Percentiles rank a stretch among this genome's conserved stretches.
Conservation (phyloP, 2,113 vertebrate genomes). For the Apodemus speciosus region DNA sequence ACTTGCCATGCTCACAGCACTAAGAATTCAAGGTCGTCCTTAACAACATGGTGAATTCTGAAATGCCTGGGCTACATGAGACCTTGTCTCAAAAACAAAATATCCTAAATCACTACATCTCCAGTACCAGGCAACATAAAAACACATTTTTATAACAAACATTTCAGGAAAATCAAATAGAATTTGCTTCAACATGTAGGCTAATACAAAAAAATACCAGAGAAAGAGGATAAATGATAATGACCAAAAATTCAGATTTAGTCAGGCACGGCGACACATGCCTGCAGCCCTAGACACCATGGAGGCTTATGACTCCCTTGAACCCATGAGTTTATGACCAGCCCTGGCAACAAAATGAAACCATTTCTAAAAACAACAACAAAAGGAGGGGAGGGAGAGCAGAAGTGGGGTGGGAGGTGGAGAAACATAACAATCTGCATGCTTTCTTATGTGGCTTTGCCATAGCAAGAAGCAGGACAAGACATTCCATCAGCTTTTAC, state of each 20-base stretch:
- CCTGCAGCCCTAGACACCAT: background rate
- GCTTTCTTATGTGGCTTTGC: slow-evolving; percentile 38
- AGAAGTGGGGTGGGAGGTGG: no score
- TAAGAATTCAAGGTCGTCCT: background rate
- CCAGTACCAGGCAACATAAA: slow-evolving; percentile 17
- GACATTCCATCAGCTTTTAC: slow-evolving; percentile 27
- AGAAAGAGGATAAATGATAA: slow-evolving; percentile 45
- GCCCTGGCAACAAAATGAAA: background rate
- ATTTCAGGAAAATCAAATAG: slow-evolving; percentile 58
- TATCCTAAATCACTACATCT: background rate
- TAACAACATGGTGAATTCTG: background rate
- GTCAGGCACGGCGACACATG: background rate
- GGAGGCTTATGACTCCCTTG: background rate
- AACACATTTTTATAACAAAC: slow-evolving; percentile 55
- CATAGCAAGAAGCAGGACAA: slow-evolving; percentile 44
- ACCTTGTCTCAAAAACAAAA: background rate
- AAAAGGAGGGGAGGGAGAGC: background rate
- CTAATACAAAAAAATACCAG: slow-evolving; percentile 33
- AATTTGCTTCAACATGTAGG: slow-evolving; percentile 50
- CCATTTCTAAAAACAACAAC: background rate
- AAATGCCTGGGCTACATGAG: background rate
- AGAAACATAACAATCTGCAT: slow-evolving; percentile 7
- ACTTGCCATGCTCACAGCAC: background rate
- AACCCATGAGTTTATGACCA: background rate
- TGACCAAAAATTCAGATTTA: slow-evolving; percentile 31